A percentile compares a stretch with the other conserved stretches of the same genome.
Evolutionary conservation across 2,797 vertebrate species (phyloP).

Genomic region (Crenichthys baileyi): DNA sequence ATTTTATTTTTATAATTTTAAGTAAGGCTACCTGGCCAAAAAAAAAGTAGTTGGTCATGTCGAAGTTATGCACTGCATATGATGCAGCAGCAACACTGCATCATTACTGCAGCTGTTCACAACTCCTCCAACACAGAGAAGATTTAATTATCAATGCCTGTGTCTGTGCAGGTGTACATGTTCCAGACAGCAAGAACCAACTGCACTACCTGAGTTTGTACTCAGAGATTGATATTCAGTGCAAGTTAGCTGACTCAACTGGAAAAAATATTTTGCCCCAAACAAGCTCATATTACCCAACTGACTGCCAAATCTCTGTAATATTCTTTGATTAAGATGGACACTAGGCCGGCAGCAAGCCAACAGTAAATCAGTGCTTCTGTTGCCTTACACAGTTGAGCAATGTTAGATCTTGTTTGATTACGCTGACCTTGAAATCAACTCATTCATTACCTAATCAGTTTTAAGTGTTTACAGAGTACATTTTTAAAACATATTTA

Average conservation of each 20-base stretch:
- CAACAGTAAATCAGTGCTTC: conserved; percentile 38
- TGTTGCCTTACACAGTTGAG: conserved; percentile 34
- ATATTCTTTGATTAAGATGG: conserved; percentile 35
- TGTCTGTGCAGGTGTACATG: conserved; percentile 15
- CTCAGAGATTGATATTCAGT: background rate
- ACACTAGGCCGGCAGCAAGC: conserved; percentile 22
- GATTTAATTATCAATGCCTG: conserved; percentile 1
- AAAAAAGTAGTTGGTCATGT: background rate
- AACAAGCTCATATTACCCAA: conserved; percentile 36
- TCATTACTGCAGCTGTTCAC: conserved; percentile 12
- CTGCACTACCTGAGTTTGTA: conserved; percentile 2
- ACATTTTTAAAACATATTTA: conserved; percentile 6
- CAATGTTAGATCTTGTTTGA: conserved; percentile 29
- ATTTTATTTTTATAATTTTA: too few species aligned
- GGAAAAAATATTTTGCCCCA: conserved; percentile 16
- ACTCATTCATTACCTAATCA: background rate
- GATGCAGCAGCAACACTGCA: conserved; percentile 3
- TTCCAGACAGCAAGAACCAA: conserved; percentile 2
- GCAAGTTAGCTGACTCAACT: conserved; percentile 13
- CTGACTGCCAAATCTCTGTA: conserved; percentile 46
- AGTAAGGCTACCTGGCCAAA: background rate
- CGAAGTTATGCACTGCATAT: background rate
- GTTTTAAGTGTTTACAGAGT: conserved; percentile 13
- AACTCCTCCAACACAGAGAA: background rate
- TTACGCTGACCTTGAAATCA: conserved; percentile 32